These are phyloP conservation scores for Manis pentadactyla DNA, from an alignment of 2,797 vertebrate genomes.

Conservation along the genomic window DNA sequence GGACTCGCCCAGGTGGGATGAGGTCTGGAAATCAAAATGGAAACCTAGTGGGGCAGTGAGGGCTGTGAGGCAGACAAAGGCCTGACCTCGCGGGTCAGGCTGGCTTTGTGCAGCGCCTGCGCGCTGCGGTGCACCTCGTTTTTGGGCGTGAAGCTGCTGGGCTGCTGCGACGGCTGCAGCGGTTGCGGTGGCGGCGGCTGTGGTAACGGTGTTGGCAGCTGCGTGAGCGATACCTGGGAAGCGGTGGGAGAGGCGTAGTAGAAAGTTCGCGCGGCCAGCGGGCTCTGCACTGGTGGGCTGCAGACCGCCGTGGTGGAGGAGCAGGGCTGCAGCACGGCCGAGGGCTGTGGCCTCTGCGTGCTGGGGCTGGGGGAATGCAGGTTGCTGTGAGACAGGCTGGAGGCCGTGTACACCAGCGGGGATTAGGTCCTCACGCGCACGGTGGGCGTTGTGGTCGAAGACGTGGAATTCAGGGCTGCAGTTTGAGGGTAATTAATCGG, in stretches of 20 bases:
- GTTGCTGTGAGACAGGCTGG: conserved; percentile 92
- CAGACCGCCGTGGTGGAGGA: conserved; percentile 94
- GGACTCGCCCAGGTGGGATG: conserved; percentile 95
- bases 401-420: conserved; percentile 89
- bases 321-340: conserved; percentile 93
- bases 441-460: conserved; percentile 89
- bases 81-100: conserved; percentile 94
- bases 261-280: conserved; percentile 95
- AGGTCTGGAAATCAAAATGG: conserved; percentile 90
- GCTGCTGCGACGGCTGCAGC: conserved; percentile 83
- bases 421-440: conserved; percentile 92
- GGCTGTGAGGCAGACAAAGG: conserved; percentile 99
- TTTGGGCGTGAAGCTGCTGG: conserved; percentile 90
- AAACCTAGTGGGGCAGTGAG: conserved; percentile 96
- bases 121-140: conserved; percentile 95
- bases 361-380: conserved; percentile 91
- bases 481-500: conserved; percentile 92
- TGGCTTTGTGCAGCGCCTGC: conserved; percentile 95
- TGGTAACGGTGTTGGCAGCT: conserved; percentile 86
- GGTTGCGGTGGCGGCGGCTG: conserved; percentile 83
- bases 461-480: conserved; percentile 91
- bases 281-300: conserved; percentile 96
- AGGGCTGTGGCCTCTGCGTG: conserved; percentile 91
- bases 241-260: conserved; percentile 95
- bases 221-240: conserved; percentile 96